Evolutionary conservation across 2,888 invertebrate genomes (phyloP), one percentile per base, ranked within the genome.

Genomic region (Spilosoma lubricipeda): DNA sequence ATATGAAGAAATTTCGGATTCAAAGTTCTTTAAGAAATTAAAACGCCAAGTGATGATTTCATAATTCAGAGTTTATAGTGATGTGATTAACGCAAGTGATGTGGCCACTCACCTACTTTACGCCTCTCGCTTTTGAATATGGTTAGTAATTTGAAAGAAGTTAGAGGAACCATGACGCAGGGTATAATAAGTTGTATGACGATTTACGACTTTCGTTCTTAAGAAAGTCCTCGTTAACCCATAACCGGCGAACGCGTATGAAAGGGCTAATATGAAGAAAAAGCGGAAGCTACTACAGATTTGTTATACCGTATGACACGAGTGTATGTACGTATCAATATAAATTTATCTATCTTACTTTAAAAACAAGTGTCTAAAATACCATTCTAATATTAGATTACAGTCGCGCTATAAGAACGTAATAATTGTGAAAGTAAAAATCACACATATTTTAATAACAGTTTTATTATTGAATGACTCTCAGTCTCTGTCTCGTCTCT

Each of bases 161-260:
- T 83, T 76, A 70, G 73, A 66, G 8, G 18, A 36, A 52, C 52
- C 39, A 18, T 42, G 27, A 15, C 45, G 45, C 15, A 20, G 39
- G 27, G 75, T 73, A 82, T 72, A 78, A 73, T 70, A 73, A 75
- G 67, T 74, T 80, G 69, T 23, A 69, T 64, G 79, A 77, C n/a
- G 33, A 20, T 67, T 67, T 67, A 72, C 11, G n/a, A 65, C 23
- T 20, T 48, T 8, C 2, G 23, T 52, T 20, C 52, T 52, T 7
- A 52, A 52, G 52, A 23, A 23, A 23, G 23, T 8, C 23, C 52
- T 52, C 52, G 52, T 52, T 52, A 52, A 48, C 45, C 18, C 48
- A 15, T 48, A 20, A 48, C 23, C 52, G 23, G 52, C 52, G 52
- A 52, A 20, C 23, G 23, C 20, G 52, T 48, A 48, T 48, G 48